Percentiles rank a stretch among this genome's conserved stretches.
These are phyloP conservation scores for Zonitis immaculata DNA, from an alignment of 2,888 invertebrate genomes.

Conservation along the genomic window DNA sequence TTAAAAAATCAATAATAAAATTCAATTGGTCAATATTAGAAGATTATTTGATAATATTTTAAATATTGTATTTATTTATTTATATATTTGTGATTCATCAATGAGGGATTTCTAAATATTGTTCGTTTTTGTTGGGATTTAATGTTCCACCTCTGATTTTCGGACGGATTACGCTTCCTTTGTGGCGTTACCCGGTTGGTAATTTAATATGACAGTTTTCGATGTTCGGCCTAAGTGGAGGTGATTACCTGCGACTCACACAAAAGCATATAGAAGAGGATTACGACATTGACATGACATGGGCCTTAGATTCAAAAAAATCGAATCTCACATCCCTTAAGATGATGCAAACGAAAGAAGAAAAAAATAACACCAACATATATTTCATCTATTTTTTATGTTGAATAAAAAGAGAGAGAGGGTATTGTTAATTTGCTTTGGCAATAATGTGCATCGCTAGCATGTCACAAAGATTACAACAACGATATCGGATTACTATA, in stretches of 20 bases:
- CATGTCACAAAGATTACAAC: conserved; percentile 1
- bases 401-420: neutral
- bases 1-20: no score
- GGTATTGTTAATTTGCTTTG: conserved; percentile 2
- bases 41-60: no score
- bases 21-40: no score
- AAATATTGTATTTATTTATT: no score
- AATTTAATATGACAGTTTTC: conserved; percentile 33
- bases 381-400: neutral
- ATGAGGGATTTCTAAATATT: neutral
- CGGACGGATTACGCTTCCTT: neutral
- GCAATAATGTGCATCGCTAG: neutral
- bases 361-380: neutral
- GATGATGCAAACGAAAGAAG: conserved; percentile 5
- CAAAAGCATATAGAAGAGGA: conserved; percentile 12
- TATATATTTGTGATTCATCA: no score
- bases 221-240: conserved; percentile 20
- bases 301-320: conserved; percentile 4
- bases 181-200: conserved; percentile 10
- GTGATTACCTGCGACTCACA: conserved; percentile 19
- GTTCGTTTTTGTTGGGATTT: neutral
- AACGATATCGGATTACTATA: neutral
- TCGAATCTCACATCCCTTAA: conserved; percentile 2
- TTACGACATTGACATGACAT: conserved; percentile 5
- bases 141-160: neutral